Base-by-base conservation (phyloP, 2,113 vertebrate species). In the Platichthys flesus region DNA sequence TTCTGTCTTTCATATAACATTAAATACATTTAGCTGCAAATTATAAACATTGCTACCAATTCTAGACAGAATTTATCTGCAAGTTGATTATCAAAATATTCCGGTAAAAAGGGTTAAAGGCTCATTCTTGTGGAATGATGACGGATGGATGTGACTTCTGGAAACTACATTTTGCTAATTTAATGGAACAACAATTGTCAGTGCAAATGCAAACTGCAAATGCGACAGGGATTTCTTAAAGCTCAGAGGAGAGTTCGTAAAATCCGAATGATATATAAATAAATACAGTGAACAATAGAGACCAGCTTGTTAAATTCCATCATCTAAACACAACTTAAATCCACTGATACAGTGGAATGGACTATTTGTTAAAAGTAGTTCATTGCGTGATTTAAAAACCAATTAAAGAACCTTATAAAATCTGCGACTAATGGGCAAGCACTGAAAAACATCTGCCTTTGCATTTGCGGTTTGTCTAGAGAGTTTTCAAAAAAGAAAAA, bases 371-470 rank as follows among this genome's bases (percentile, higher is more conserved):
- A 31, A 65, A 24, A 47, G 10, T 1, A 40, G 49, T 62, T 49
- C 15, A 54, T 0, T 57, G 13, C 63, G 20, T 2, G 1, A 67
- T 64, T 67, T 67, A 5, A 52, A 65, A 83, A 74, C 31, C 63
- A 69, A 73, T 80, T 31, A 60, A 40, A 55, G 31, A 69, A 65
- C 28, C 52, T 61, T 63, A 76, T 40, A 31, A 79, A 60, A 79
- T 74, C 9, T 54, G 45, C 76, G 57, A 45, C 16, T 10, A n/a
- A 45, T 12, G n/a, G 45, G 15, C 15, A 6, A 67, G 37, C 5
- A 57, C 4, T 28, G 40, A 69, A 62, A 64, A 62, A 64, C 72
- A 82, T 83, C 70, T 82, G 78, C 26, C 57, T 40, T 37, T 76
- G 57, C 59, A 35, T 56, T 54, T 23, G 24, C 58, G 63, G 18